Evolutionary conservation across 30 jellyfish, hydroid and myxozoan species (phyloP), one percentile per base, ranked within the genome.

Genomic region (Phacellophora camtschatica): DNA sequence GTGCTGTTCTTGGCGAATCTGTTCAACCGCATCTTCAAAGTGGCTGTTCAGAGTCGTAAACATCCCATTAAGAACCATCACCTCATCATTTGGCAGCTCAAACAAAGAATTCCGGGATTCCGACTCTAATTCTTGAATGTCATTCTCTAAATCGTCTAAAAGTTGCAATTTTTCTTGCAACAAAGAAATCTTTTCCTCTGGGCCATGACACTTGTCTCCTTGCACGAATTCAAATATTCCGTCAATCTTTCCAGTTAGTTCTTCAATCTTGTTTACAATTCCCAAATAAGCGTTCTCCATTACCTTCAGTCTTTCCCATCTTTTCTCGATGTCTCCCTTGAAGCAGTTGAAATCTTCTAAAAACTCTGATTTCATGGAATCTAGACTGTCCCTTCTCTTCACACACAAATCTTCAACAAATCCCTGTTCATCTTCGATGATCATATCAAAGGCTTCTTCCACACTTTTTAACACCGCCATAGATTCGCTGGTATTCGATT

Each of bases 41-140:
- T 32, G 30, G 0, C 31, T 19, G 34, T 55, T 48, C 84, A 80
- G 22, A 8, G 4, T 12, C 30, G 28, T 18, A 36, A 80, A 41
- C 77, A 48, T 1, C 19, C 32, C 71, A 33, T 64, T 29, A 9
- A 80, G 66, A 0, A 9, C 24, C 19, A 3, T 36, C 12, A 41
- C 66, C n/a, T 80, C 91, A 20, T 8, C 31, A 50, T 80, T 77
- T 9, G 91, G 91, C 81, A 80, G 33, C 11, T 12, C 27, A 4
- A 49, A 5, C 24, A 51, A 57, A 1, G 63, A 37, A 50, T 61
- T 59, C 16, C 66, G 32, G 45, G 45, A 48, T 35, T 56, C 43
- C 28, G 46, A 24, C 27, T 80, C 83, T 7, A 50, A 22, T 11
- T 23, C 42, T 31, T 51, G 80, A 24, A 63, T 46, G 11, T 64